A percentile compares a stretch with the other conserved stretches of the same genome.
phyloP scores from a whole-genome alignment of 2,113 vertebrate genomes.

The Ictalurus furcatus region DNA sequence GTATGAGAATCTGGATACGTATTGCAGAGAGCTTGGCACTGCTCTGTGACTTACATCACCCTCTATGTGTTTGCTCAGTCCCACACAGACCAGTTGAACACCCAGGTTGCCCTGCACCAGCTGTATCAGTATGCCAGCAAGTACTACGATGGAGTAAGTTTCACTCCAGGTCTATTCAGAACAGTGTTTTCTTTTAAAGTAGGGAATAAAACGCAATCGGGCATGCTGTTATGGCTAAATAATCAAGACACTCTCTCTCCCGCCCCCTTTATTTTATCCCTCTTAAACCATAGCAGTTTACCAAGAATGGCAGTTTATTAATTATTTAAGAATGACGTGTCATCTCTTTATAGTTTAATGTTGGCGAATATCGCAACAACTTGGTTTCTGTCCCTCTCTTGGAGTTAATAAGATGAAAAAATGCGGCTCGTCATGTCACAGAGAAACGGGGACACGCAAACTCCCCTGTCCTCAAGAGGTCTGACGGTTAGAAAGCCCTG shows the following conservation, averaged over 20 bases:
- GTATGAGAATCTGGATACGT: not conserved
- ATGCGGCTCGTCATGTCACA: too few relatives aligned
- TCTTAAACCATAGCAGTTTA: not conserved
- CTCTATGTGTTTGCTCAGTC: slow-evolving; percentile 70
- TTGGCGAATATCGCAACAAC: not conserved
- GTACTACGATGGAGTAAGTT: slow-evolving; percentile 92
- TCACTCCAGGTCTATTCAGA: not conserved
- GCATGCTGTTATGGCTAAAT: not conserved
- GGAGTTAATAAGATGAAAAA: not conserved
- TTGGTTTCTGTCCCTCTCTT: not conserved
- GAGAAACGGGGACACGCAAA: too few relatives aligned
- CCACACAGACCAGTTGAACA: slow-evolving; percentile 92
- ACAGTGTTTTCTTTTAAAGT: not conserved
- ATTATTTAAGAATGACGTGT: not conserved
- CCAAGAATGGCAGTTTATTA: not conserved
- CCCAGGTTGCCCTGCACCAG: slow-evolving; percentile 90
- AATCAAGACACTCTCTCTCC: not conserved
- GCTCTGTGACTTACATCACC: not conserved
- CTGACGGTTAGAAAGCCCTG: not conserved
- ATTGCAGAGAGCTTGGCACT: not conserved
- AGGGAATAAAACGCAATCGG: not conserved
- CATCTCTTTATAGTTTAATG: not conserved
- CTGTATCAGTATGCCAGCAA: slow-evolving; percentile 97
- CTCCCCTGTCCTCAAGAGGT: not conserved
- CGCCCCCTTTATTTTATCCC: not conserved